Evolutionary conservation across 1,140 invertebrate genomes (phyloP).

Genomic region (Neodiprion virginianus): DNA sequence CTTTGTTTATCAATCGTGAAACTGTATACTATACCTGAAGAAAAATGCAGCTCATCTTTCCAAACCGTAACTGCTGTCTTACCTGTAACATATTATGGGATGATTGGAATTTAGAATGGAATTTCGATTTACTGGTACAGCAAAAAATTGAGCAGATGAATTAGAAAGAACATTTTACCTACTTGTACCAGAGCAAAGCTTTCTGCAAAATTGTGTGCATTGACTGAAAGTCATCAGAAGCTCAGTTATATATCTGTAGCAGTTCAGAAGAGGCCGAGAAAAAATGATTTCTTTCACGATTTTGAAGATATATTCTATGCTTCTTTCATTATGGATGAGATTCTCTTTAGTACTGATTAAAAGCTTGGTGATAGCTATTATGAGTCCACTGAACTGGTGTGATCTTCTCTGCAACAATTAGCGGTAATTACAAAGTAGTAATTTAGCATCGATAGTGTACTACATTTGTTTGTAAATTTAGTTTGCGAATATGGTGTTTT

Average conservation of each 20-base stretch:
- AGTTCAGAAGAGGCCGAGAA: constrained; percentile 47
- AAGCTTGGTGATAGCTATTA: constrained; percentile 46
- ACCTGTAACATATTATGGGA: constrained; percentile 29
- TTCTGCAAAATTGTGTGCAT: constrained; percentile 31
- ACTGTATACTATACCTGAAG: constrained; percentile 37
- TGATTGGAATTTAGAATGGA: not conserved
- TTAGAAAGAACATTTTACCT: constrained; percentile 12
- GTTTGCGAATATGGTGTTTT: no score
- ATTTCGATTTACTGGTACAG: no score
- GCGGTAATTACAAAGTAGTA: not conserved
- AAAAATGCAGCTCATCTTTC: constrained; percentile 45
- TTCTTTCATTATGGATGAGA: constrained; percentile 40
- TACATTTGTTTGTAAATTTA: no score
- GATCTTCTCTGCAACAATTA: constrained; percentile 50
- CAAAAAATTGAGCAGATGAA: not conserved
- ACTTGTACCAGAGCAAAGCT: constrained; percentile 36
- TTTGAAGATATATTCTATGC: constrained; percentile 42
- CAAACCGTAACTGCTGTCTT: constrained; percentile 39
- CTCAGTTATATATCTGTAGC: constrained; percentile 41
- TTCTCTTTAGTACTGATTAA: constrained; percentile 45
- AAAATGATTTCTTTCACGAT: constrained; percentile 56
- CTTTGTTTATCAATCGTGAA: constrained; percentile 4
- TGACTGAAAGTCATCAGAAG: constrained; percentile 44
- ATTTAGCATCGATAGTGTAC: no score
- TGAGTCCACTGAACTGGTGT: constrained; percentile 56